Percentiles rank a stretch among this genome's conserved stretches.
These are phyloP conservation scores for Lordiphosa andalusiaca DNA, from an alignment of 2,888 invertebrate species.

Conservation along the genomic window DNA sequence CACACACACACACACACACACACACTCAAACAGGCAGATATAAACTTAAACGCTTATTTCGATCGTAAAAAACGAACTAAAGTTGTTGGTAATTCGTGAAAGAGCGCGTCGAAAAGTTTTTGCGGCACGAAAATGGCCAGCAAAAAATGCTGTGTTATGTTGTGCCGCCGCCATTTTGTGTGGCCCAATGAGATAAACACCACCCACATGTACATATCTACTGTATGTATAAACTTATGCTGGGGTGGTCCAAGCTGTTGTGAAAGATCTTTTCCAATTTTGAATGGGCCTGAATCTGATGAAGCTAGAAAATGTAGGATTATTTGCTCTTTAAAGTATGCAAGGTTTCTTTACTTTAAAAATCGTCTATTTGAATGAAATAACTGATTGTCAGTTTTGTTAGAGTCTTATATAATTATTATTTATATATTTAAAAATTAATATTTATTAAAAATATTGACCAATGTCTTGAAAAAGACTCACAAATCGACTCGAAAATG, in stretches of 20 bases:
- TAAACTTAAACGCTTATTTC: constrained; percentile 49
- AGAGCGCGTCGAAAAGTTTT: constrained; percentile 78
- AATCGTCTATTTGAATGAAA: too few relatives aligned
- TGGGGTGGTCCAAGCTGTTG: constrained; percentile 32
- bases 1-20: constrained; percentile 4
- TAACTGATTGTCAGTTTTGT: too few relatives aligned
- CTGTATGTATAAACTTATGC: constrained; percentile 7
- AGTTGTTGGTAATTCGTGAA: constrained; percentile 78
- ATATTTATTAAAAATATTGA: too few relatives aligned
- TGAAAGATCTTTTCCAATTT: background rate
- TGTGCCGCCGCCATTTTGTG: constrained; percentile 64
- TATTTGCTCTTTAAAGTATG: too few relatives aligned
- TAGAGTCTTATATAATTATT: too few relatives aligned
- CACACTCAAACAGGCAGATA: constrained; percentile 25
- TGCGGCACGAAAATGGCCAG: constrained; percentile 51
- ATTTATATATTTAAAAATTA: too few relatives aligned
- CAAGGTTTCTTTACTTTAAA: too few relatives aligned
- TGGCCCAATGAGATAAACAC: constrained; percentile 31
- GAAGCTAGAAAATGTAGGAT: too few relatives aligned
- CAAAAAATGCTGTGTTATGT: constrained; percentile 56
- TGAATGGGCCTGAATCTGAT: too few relatives aligned
- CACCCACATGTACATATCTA: constrained; percentile 8
- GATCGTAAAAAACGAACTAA: constrained; percentile 58
- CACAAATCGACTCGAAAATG: too few relatives aligned
- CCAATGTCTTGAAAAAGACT: too few relatives aligned